Percentiles rank a stretch among this genome's conserved stretches.
Evolutionary conservation across 1,140 invertebrate species (phyloP).

Genomic region (Hylyphantes graminicola): DNA sequence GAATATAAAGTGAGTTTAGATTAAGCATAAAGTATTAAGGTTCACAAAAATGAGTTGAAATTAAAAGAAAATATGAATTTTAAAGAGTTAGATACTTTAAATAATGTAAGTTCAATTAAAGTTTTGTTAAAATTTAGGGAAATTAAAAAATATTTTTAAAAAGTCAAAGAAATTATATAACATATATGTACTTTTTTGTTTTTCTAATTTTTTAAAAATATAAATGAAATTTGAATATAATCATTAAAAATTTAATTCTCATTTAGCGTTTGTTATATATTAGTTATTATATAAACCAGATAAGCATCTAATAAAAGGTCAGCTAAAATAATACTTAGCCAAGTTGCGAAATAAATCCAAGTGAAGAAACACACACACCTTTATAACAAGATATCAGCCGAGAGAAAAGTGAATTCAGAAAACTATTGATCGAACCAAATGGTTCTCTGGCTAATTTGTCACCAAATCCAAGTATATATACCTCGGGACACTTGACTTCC

Average conservation of each 20-base stretch:
- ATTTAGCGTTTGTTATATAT: not conserved
- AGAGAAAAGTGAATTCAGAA: conserved; percentile 8
- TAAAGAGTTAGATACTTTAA: too few relatives aligned
- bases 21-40: too few relatives aligned
- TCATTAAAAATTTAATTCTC: not conserved
- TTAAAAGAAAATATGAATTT: too few relatives aligned
- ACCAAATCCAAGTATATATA: conserved; percentile 43
- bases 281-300: too few relatives aligned
- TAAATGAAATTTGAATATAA: not conserved
- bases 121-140: too few relatives aligned
- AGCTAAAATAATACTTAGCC: conserved; percentile 40
- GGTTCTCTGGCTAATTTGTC: conserved; percentile 37
- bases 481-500: conserved; percentile 35
- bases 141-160: too few relatives aligned
- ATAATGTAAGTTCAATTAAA: too few relatives aligned
- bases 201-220: too few relatives aligned
- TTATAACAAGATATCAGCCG: conserved; percentile 3
- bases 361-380: conserved; percentile 39
- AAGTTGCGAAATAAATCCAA: conserved; percentile 45
- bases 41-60: too few relatives aligned
- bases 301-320: not conserved
- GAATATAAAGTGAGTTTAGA: too few relatives aligned
- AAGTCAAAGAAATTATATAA: too few relatives aligned
- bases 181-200: too few relatives aligned
- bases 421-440: conserved; percentile 44